Percentiles rank a stretch among this genome's conserved stretches.
phyloP scores from a whole-genome alignment of 2,888 invertebrate genomes.

The Tenthredo amoena region DNA sequence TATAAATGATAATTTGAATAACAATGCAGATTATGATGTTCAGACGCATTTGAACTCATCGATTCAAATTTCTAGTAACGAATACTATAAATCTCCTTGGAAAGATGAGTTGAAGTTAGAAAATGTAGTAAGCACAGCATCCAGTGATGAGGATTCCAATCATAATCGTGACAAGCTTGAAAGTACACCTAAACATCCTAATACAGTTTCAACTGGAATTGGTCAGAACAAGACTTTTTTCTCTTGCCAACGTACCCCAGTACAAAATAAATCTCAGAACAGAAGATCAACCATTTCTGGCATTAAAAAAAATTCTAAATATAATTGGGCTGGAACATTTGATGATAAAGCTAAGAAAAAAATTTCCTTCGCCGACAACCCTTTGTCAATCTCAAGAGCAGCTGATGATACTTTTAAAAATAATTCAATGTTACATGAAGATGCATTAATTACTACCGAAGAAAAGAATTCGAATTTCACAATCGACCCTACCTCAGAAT shows the following conservation, averaged over 20 bases:
- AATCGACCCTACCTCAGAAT: slow-evolving; percentile 15
- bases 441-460: not conserved
- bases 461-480: not conserved
- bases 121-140: not conserved
- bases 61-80: slow-evolving; percentile 48
- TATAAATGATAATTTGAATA: slow-evolving; percentile 58
- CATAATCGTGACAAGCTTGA: not conserved
- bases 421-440: slow-evolving; percentile 12
- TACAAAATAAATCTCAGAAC: slow-evolving; percentile 40
- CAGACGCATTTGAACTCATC: slow-evolving; percentile 52
- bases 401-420: not conserved
- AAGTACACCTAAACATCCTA: not conserved
- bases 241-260: slow-evolving; percentile 45
- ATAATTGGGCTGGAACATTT: slow-evolving; percentile 70
- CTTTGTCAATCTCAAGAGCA: not conserved
- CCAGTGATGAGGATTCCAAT: slow-evolving; percentile 30
- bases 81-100: slow-evolving; percentile 63
- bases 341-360: slow-evolving; percentile 53
- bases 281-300: slow-evolving; percentile 50
- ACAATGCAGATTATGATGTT: slow-evolving; percentile 57
- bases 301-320: slow-evolving; percentile 64
- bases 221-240: slow-evolving; percentile 53
- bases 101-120: slow-evolving; percentile 55
- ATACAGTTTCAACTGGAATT: not conserved
- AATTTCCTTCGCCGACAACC: slow-evolving; percentile 5